Base-by-base conservation (phyloP, 2,888 invertebrate genomes). In the Yponomeuta sedellus region DNA sequence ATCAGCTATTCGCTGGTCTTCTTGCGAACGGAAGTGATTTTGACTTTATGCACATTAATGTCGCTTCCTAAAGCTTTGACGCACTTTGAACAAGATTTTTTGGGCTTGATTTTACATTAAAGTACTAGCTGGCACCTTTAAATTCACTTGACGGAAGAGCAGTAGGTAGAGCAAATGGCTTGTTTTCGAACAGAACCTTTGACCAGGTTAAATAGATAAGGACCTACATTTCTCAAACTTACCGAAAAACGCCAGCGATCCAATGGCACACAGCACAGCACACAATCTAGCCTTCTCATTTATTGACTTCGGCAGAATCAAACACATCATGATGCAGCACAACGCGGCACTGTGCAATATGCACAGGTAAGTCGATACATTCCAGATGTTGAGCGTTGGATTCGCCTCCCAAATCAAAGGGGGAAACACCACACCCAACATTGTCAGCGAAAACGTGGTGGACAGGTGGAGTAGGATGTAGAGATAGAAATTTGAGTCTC, bases 241-340 rank as follows among this genome's bases (percentile, higher is more conserved):
- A 93, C 93, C 91, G 69, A 92, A 92, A 75, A 93, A 93, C 62
- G 93, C 93, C 44, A 89, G 68, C 11, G 92, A 89, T 22, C 93
- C 93, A 25, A 88, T 76, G 65, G 92, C 80, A 68, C 93, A 92
- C 72, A 92, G 86, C 1, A 79, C 75, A 1, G 84, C 82, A 68
- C 88, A 87, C 16, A 91, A 72, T 34, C 85, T 77, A 2, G 85
- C 78, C 69, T 87, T 88, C 69, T 87, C 85, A 67, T 89, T 88
- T 64, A 87, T 79, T 1, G 85, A 78, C 66, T 83, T 82, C 0
- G 92, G 88, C 67, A 92, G 74, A 64, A 84, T 81, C n/a, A 87
- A 78, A 69, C 87, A 86, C 39, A 91, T 74, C 75, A 85, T 78
- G 63, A 89, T 86, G 74, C 91, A 86, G 71, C 89, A 88, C 40